Percentiles rank a stretch among this genome's conserved stretches.
Evolutionary conservation across 2,888 invertebrate species (phyloP).

Genomic region (Cerastis rubricosa): DNA sequence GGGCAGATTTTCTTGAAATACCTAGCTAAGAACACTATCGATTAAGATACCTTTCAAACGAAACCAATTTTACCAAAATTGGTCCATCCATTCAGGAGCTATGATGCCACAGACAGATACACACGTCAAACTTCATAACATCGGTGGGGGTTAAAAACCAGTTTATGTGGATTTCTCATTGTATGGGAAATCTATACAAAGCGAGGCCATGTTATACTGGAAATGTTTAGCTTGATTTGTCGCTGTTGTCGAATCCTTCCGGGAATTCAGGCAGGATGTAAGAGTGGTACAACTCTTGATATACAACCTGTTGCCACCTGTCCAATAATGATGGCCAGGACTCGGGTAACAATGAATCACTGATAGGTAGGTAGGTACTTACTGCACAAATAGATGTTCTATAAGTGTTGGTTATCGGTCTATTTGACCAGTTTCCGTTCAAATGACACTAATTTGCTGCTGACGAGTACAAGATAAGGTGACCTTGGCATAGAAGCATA

Average conservation of each 20-base stretch:
- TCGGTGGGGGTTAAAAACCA: too few species aligned
- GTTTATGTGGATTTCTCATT: too few species aligned
- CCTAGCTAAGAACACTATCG: too few species aligned
- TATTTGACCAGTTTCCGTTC: conserved; percentile 73
- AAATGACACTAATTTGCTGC: conserved; percentile 68
- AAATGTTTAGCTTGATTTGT: too few species aligned
- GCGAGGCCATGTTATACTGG: too few species aligned
- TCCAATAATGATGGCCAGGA: background rate
- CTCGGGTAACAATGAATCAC: conserved; percentile 38
- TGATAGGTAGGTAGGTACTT: conserved; percentile 13
- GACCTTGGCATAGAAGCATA: conserved; percentile 68
- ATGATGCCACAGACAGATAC: too few species aligned
- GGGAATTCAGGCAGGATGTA: background rate
- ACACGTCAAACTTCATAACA: too few species aligned
- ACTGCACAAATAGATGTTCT: conserved; percentile 42
- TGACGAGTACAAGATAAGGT: conserved; percentile 63
- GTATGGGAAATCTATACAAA: too few species aligned
- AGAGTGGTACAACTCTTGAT: background rate
- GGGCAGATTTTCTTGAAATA: too few species aligned
- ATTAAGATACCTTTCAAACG: too few species aligned
- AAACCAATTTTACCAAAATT: too few species aligned
- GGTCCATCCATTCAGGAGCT: too few species aligned
- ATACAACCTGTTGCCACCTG: conserved; percentile 21
- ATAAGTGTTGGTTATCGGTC: conserved; percentile 67
- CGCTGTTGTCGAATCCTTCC: background rate